These are phyloP conservation scores for Sycobia sp. DNA, from an alignment of 1,140 invertebrate genomes.

Conservation along the genomic window DNA sequence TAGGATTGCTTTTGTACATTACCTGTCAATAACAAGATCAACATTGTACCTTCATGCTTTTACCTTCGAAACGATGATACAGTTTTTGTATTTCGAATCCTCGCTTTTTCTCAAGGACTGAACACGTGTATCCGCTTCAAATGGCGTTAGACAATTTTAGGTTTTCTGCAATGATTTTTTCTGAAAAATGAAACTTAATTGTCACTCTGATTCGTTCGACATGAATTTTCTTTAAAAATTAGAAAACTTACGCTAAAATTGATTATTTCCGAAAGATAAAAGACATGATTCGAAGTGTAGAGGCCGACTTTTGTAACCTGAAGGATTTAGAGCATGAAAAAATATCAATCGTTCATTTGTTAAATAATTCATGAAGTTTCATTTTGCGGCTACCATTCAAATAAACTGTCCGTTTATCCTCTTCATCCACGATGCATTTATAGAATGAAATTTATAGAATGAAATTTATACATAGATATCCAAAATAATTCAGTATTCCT, in stretches of 20 bases:
- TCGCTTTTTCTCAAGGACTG: neutral
- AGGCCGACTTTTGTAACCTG: neutral
- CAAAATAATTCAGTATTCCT: too few relatives aligned
- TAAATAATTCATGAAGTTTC: too few relatives aligned
- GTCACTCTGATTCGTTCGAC: too few relatives aligned
- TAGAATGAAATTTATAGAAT: too few relatives aligned
- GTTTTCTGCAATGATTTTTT: slow-evolving; percentile 1
- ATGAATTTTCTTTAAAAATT: too few relatives aligned
- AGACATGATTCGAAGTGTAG: slow-evolving; percentile 1
- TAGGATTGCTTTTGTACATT: too few relatives aligned
- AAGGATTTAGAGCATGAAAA: slow-evolving; percentile 16
- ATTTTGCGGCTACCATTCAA: too few relatives aligned
- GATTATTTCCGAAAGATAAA: slow-evolving; percentile 14
- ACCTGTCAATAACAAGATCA: too few relatives aligned
- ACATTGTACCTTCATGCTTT: slow-evolving; percentile 57
- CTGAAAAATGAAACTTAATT: neutral
- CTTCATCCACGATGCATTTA: neutral
- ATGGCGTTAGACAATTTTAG: slow-evolving; percentile 40
- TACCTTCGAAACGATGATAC: slow-evolving; percentile 52
- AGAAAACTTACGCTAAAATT: slow-evolving; percentile 12
- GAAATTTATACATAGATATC: too few relatives aligned
- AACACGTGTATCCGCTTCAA: slow-evolving; percentile 36
- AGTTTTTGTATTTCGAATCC: slow-evolving; percentile 20
- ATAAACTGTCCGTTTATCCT: too few relatives aligned
- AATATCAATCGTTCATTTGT: neutral